Evolutionary conservation across 2,888 invertebrate genomes (phyloP), one percentile per base, ranked within the genome.

Genomic region (Drosophila anceps): DNA sequence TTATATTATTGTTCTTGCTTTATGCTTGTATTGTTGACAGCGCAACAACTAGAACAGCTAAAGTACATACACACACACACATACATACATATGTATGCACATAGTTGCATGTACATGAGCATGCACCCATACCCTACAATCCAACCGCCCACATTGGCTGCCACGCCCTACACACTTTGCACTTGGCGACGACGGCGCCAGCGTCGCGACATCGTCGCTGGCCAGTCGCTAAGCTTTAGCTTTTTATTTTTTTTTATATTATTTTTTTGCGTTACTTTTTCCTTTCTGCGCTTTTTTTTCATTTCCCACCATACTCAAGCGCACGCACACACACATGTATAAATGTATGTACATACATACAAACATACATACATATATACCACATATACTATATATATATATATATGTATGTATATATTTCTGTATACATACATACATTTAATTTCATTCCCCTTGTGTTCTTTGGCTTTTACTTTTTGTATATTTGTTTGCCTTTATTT

Each of bases 401-500:
- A 20, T 6, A 20, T 20, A 43, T 3, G 13, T 24, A 24, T 4
- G 8, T 4, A 44, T 33, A 41, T 7, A 53, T 50, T 55, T 27
- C 39, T 48, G 18, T 51, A 55, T 68, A 71, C 44, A 53, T 55
- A 48, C 61, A 77, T 65, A 66, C 69, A 77, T 70, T 75, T 64
- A 72, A 79, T 79, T 73, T 77, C 63, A 73, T 64, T 73, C 68
- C 75, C 51, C 78, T 54, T 48, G 51, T 57, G 67, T 81, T 69
- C 73, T 79, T 76, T 81, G 76, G 78, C 69, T 76, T 73, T 81
- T 69, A 80, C 76, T 80, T 76, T 73, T 77, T 77, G 50, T 76
- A 55, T 46, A 48, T 66, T 63, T 77, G 51, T 69, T 55, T 61
- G 82, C 70, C 79, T 84, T 76, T 82, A 80, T 80, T 83, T 87